Percentiles rank a stretch among this genome's conserved stretches.
phyloP scores from a whole-genome alignment of 2,888 invertebrate species.

The Parnassius smintheus region DNA sequence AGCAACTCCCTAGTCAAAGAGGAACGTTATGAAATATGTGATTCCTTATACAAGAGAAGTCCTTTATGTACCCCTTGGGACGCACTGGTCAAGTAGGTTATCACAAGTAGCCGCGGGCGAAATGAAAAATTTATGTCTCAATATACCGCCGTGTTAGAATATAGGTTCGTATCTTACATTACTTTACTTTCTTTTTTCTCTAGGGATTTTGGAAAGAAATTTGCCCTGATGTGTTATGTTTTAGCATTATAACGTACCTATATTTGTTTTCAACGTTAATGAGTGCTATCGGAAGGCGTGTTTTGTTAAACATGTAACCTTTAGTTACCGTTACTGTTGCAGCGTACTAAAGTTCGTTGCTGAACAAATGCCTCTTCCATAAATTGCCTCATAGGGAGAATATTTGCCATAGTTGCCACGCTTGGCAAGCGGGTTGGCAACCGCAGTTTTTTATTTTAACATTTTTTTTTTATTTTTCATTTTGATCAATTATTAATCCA shows the following conservation, averaged over 20 bases:
- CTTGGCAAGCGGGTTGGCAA: too few species aligned
- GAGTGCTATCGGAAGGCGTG: too few species aligned
- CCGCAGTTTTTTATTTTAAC: too few species aligned
- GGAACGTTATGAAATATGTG: slow-evolving; percentile 77
- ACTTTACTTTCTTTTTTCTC: slow-evolving; percentile 47
- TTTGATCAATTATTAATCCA: too few species aligned
- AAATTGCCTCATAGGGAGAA: too few species aligned
- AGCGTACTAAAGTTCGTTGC: too few species aligned
- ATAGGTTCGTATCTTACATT: slow-evolving; percentile 63
- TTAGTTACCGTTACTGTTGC: too few species aligned
- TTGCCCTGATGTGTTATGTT: slow-evolving; percentile 20
- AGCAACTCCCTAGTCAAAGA: slow-evolving; percentile 43
- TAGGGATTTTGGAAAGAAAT: slow-evolving; percentile 40
- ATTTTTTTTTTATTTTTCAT: too few species aligned
- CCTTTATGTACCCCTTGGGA: slow-evolving; percentile 79
- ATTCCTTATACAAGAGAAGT: slow-evolving; percentile 79
- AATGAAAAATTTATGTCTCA: slow-evolving; percentile 82
- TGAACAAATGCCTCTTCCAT: too few species aligned
- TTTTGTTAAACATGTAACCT: too few species aligned
- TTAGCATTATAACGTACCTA: background rate
- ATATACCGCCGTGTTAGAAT: slow-evolving; percentile 60
- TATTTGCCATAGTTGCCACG: too few species aligned
- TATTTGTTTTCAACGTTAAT: too few species aligned
- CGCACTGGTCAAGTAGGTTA: slow-evolving; percentile 77
- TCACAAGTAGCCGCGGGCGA: slow-evolving; percentile 73